These are phyloP conservation scores for Origma solitaria DNA, from an alignment of 2,113 vertebrate species.

Conservation along the genomic window DNA sequence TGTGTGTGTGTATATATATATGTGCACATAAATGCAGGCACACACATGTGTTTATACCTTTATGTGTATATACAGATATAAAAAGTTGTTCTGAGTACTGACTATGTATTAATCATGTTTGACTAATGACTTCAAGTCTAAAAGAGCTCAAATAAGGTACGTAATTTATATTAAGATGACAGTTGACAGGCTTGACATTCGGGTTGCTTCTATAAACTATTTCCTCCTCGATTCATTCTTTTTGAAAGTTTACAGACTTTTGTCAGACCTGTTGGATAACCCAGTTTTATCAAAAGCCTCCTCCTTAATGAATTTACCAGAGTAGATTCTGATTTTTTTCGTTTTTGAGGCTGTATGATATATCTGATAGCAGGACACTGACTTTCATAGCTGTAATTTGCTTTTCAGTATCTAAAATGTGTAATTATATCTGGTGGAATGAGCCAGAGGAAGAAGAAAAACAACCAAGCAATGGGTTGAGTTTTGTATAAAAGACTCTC, in stretches of 20 bases:
- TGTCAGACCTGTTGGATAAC: not conserved
- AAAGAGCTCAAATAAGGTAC: not conserved
- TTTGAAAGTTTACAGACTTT: not conserved
- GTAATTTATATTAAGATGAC: not conserved
- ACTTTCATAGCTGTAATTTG: not conserved
- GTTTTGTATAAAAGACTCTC: not conserved
- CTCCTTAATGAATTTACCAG: not conserved
- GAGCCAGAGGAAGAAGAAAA: not conserved
- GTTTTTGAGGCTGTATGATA: not conserved
- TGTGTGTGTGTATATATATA: rapidly evolving
- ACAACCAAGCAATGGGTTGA: not conserved
- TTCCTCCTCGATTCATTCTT: not conserved
- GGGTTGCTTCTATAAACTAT: not conserved
- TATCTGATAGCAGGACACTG: not conserved
- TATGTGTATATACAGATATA: not conserved
- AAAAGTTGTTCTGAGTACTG: not conserved
- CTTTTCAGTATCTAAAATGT: not conserved
- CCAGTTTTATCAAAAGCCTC: not conserved
- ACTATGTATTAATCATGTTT: not conserved
- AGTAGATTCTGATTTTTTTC: not conserved
- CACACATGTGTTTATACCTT: not conserved
- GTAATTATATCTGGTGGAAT: not conserved
- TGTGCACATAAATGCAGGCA: not conserved
- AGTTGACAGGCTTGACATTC: not conserved
- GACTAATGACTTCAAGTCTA: not conserved